Evolutionary conservation across 2,113 vertebrate genomes (phyloP), one percentile per base, ranked within the genome.

Genomic region (Alethe castanea): DNA sequence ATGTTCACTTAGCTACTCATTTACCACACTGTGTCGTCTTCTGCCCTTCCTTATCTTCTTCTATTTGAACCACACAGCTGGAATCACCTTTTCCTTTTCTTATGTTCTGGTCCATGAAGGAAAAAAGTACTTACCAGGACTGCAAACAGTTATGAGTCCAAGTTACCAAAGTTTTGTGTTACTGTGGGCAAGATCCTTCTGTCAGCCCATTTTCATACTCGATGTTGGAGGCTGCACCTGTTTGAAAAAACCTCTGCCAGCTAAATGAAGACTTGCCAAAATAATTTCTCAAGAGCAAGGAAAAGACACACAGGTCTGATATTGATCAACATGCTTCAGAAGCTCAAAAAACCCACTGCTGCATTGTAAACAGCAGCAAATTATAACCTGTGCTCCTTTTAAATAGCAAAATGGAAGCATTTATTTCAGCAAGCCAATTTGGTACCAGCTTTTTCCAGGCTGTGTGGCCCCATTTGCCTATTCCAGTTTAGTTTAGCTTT

Each of bases 401-500:
- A 95, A 91, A 77, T 11, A 81, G 85, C 47, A 81, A 42, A 18
- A 6, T 86, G 56, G 67, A 94, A 86, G 79, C 62, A 67, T 65
- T 91, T 70, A 82, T 53, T 95, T 91, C 81, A 93, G 52, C 29
- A 67, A 93, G 72, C 40, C 90, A 94, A 67, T 94, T 74, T 81
- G 71, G 64, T 95, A 88, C 85, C 83, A 90, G 93, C 56, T 93
- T 94, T 38, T 93, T 90, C 88, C 8, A 6, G 72, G 60, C 54
- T 8, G 1, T 44, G 66, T 47, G 26, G 86, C 79, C 45, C 71
- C 79, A 93, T 86, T 88, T 92, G 76, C 90, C 64, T 90, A 83
- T 73, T 95, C 52, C 81, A 88, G 93, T 95, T 93, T 47, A 88
- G 59, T 95, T 95, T 90, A 96, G 89, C 79, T 95, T 82, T 80